phyloP scores from a whole-genome alignment of 2,797 vertebrate genomes.

The Lemur catta region DNA sequence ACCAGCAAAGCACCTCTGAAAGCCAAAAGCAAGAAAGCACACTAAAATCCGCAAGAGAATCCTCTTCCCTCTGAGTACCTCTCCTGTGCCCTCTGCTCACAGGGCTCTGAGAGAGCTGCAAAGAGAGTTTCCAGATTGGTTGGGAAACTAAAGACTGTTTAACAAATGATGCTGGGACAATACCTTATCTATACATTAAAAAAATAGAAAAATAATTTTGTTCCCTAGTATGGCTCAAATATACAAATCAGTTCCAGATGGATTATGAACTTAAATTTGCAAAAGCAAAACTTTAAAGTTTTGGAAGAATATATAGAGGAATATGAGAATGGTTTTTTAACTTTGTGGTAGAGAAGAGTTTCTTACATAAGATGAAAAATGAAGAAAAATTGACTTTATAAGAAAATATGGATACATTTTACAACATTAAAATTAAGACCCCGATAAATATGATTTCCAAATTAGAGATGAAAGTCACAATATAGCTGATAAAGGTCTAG shows the following conservation, averaged over 20 bases:
- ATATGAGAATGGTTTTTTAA: not conserved
- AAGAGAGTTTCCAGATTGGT: not conserved
- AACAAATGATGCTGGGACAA: not conserved
- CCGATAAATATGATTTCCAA: not conserved
- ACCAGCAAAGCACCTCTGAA: no score
- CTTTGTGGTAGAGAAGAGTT: not conserved
- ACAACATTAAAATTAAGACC: not conserved
- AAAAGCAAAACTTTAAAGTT: not conserved
- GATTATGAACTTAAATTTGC: not conserved
- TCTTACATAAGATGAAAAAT: not conserved
- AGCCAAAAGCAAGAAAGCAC: not conserved
- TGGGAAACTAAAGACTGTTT: not conserved
- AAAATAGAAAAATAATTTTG: not conserved
- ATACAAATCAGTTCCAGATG: not conserved
- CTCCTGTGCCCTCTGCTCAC: not conserved
- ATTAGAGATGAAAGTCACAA: not conserved
- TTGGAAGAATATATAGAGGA: not conserved
- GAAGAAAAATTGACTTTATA: not conserved
- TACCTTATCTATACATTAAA: not conserved
- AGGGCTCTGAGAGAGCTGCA: not conserved
- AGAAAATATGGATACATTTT: not conserved
- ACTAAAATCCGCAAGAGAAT: not conserved
- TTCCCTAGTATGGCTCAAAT: not conserved
- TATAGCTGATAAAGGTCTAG: not conserved
- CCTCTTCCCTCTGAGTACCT: not conserved